Conservation (phyloP, 2,888 invertebrate genomes). For the Tholera decimalis region DNA sequence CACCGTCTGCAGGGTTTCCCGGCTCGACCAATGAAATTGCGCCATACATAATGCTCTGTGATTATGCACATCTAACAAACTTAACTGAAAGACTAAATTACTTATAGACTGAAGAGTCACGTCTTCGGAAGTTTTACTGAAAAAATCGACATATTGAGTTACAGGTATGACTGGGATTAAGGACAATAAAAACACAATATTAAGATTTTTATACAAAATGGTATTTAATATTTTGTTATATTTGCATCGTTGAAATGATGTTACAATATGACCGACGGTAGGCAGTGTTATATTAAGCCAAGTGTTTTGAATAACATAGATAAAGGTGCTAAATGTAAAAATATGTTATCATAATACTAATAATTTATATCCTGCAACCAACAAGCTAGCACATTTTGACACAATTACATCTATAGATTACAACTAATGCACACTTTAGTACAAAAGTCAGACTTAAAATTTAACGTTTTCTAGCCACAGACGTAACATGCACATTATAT, state of each 20-base stretch:
- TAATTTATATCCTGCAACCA: slow-evolving; percentile 63
- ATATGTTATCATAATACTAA: slow-evolving; percentile 67
- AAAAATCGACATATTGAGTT: too few relatives aligned
- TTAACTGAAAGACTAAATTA: too few relatives aligned
- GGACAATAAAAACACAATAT: slow-evolving; percentile 31
- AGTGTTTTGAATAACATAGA: slow-evolving; percentile 59
- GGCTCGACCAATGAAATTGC: too few relatives aligned
- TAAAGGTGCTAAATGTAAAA: slow-evolving; percentile 64
- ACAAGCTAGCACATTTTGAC: slow-evolving; percentile 57
- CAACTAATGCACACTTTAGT: slow-evolving; percentile 68
- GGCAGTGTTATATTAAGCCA: slow-evolving; percentile 64
- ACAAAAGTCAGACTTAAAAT: slow-evolving; percentile 87
- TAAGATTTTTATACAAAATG: slow-evolving; percentile 61
- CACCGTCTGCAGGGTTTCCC: too few relatives aligned
- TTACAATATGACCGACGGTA: slow-evolving; percentile 63
- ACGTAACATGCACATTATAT: slow-evolving; percentile 67
- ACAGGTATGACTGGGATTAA: neutral
- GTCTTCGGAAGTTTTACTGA: too few relatives aligned
- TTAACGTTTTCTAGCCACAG: slow-evolving; percentile 67
- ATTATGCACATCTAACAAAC: too few relatives aligned
- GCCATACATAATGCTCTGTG: too few relatives aligned
- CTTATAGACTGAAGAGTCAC: too few relatives aligned
- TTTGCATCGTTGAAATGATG: slow-evolving; percentile 68
- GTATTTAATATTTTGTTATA: slow-evolving; percentile 67
- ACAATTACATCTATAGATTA: slow-evolving; percentile 61